Evolutionary conservation across 2,113 vertebrate species (phyloP), one percentile per base, ranked within the genome.

Genomic region (Polypterus bichir): DNA sequence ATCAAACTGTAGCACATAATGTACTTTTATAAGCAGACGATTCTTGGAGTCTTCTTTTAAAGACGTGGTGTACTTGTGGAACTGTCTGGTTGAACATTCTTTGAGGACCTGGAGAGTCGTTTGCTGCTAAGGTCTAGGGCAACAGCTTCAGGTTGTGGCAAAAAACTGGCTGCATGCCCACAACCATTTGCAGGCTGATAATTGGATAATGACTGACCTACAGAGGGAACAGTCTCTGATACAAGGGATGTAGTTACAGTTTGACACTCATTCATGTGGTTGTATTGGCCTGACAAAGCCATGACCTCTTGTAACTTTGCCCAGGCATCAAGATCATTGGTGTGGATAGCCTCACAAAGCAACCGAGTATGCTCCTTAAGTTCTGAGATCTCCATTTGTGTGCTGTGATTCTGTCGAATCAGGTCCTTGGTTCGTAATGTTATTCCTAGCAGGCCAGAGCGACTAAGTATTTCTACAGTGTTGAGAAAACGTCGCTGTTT

Each of bases 401-500:
- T 77, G 63, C 71, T 27, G 1, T 48, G 65, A 64, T 75, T 85
- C 68, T 81, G 82, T 3, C 67, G 71, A 65, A 83, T 68, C 55
- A 87, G 71, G 54, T 86, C 82, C 57, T 82, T 79, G 3, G 82
- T 85, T 60, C 65, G 70, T 66, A 85, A 59, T 0, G 83, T 83
- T 51, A 86, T 80, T 70, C 79, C 79, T 65, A 85, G 58, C 61
- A 87, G 70, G 7, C 83, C 81, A 0, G 81, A 83, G 9, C 80
- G 78, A 51, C 65, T 69, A 54, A 86, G 77, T 66, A 83, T 74
- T 59, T 83, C 71, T 49, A 77, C 61, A 0, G 82, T 84, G 73
- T 86, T 84, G 49, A 73, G 72, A 69, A 87, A 83, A 27, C 79
- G 81, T 44, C 64, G 71, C 11, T 79, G 74, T 57, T 61, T 75